Percentiles rank a stretch among this genome's conserved stretches.
Conservation (phyloP, 2,888 invertebrate species). For the Bellardia pandia region DNA sequence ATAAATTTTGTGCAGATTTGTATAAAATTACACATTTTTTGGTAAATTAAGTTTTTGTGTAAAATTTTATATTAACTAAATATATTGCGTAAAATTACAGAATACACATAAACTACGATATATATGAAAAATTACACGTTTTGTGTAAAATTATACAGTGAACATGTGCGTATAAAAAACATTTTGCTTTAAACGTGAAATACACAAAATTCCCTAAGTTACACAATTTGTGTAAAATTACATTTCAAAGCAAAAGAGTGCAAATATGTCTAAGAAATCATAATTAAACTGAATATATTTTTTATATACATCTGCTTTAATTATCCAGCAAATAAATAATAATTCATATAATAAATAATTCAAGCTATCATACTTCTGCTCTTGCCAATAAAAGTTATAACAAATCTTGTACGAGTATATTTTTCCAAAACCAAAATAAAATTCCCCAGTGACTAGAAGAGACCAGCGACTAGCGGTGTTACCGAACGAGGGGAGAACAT, state of each 20-base stretch:
- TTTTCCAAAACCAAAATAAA: background rate
- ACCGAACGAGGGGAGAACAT: background rate
- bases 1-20: no score
- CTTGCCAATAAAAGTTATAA: slow-evolving; percentile 22
- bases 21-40: no score
- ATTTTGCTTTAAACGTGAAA: no score
- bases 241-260: background rate
- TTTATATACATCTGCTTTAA: slow-evolving; percentile 45
- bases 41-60: no score
- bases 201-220: no score
- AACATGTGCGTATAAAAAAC: no score
- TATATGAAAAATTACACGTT: no score
- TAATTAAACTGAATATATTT: background rate
- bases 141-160: no score
- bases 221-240: background rate
- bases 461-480: background rate
- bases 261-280: background rate
- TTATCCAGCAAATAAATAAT: slow-evolving; percentile 38
- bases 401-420: slow-evolving; percentile 20
- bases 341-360: slow-evolving; percentile 40
- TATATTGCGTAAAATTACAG: no score
- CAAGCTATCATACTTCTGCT: slow-evolving; percentile 28
- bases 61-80: no score
- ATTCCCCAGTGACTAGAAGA: slow-evolving; percentile 25
- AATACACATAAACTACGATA: no score